phyloP scores from a whole-genome alignment of 2,888 invertebrate species.

The Conus canariensis region DNA sequence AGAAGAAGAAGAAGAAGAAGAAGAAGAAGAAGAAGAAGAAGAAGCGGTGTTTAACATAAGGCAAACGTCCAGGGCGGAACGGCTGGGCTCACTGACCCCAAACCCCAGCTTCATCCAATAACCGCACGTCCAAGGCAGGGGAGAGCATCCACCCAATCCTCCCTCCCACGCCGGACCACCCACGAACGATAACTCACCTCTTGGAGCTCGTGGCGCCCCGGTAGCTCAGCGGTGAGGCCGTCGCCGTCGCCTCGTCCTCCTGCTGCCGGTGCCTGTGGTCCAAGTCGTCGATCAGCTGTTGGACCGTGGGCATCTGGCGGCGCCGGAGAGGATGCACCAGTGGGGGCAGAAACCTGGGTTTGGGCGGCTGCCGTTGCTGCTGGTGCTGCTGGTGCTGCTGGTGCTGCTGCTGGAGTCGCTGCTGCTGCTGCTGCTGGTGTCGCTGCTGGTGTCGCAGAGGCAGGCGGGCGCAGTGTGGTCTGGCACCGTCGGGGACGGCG shows the following conservation, averaged over 20 bases:
- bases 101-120: too few species aligned
- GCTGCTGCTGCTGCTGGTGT: background rate
- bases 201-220: background rate
- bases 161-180: background rate
- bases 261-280: conserved; percentile 55
- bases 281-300: conserved; percentile 64
- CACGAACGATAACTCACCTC: background rate
- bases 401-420: too few species aligned
- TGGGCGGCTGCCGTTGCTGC: conserved; percentile 49
- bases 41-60: too few species aligned
- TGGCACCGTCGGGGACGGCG: background rate
- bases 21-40: too few species aligned
- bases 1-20: too few species aligned
- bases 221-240: background rate
- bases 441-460: background rate
- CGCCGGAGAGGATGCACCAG: conserved; percentile 34
- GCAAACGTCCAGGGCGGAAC: too few species aligned
- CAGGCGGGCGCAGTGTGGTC: background rate
- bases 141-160: background rate
- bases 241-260: background rate
- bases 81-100: too few species aligned
- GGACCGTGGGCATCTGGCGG: conserved; percentile 61
- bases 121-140: too few species aligned
- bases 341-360: background rate
- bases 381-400: background rate